These are phyloP conservation scores for Indri indri DNA, from an alignment of 2,113 vertebrate genomes.

Conservation along the genomic window DNA sequence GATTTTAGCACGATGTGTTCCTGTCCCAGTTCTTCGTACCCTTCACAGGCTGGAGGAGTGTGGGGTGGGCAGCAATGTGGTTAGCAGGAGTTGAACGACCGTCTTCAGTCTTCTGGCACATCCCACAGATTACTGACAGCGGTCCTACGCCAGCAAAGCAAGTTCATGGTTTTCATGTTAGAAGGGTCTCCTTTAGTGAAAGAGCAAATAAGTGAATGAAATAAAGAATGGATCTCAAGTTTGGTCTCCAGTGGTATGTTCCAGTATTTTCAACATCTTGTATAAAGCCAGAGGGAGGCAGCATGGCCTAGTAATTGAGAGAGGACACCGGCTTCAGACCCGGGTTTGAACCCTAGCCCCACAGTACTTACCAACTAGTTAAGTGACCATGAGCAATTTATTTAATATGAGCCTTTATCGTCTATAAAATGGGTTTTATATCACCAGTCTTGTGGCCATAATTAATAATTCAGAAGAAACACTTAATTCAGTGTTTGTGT, in stretches of 20 bases:
- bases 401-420: neutral
- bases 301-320: conserved; percentile 26
- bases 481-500: neutral
- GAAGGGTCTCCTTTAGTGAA: neutral
- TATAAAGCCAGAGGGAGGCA: conserved; percentile 53
- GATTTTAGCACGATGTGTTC: neutral
- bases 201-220: neutral
- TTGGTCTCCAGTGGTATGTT: neutral
- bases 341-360: neutral
- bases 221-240: neutral
- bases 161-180: neutral
- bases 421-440: neutral
- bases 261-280: neutral
- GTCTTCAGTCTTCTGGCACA: neutral
- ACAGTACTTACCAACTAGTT: neutral
- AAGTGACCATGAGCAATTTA: neutral
- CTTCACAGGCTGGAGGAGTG: neutral
- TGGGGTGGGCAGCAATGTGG: neutral
- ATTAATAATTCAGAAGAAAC: neutral
- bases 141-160: neutral
- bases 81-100: neutral
- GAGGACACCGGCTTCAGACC: neutral
- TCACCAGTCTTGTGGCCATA: neutral
- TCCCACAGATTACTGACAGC: neutral
- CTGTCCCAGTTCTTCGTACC: neutral